Conservation (phyloP, 2,888 invertebrate genomes). For the Cheiracanthium punctorium region DNA sequence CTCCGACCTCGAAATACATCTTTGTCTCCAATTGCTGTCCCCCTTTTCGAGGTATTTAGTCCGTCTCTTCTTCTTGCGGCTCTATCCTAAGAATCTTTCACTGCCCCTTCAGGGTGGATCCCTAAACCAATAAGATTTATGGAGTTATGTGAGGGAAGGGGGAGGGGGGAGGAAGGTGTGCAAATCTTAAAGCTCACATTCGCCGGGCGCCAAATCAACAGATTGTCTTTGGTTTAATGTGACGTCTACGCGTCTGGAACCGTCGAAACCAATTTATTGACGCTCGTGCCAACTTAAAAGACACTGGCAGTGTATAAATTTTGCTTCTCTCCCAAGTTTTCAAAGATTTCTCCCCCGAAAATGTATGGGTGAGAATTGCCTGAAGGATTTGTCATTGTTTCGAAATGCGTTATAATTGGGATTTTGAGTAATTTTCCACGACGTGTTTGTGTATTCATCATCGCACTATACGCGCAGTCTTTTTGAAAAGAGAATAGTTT, state of each 20-base stretch:
- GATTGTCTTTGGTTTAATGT: constrained; percentile 4
- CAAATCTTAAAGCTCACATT: constrained; percentile 17
- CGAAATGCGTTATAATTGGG: neutral
- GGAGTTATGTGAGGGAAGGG: constrained; percentile 19
- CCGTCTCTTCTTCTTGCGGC: neutral
- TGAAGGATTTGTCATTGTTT: neutral
- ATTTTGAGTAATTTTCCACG: neutral
- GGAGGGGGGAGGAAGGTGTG: neutral
- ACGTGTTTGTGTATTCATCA: neutral
- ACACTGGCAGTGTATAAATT: constrained; percentile 1
- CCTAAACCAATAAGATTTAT: constrained; percentile 30
- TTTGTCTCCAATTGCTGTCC: neutral
- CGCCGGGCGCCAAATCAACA: constrained; percentile 22
- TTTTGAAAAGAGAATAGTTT: no score
- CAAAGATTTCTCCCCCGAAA: neutral
- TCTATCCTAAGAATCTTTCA: constrained; percentile 13
- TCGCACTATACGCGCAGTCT: neutral
- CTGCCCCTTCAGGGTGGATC: constrained; percentile 25
- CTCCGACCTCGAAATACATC: no score
- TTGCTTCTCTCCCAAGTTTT: neutral
- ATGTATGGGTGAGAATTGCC: neutral
- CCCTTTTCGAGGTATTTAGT: neutral
- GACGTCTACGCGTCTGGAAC: constrained; percentile 1
- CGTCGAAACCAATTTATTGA: constrained; percentile 13
- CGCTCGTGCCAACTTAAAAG: neutral